A percentile compares a stretch with the other conserved stretches of the same genome.
phyloP scores from a whole-genome alignment of 2,113 vertebrate species.

The Glaucomys volans region DNA sequence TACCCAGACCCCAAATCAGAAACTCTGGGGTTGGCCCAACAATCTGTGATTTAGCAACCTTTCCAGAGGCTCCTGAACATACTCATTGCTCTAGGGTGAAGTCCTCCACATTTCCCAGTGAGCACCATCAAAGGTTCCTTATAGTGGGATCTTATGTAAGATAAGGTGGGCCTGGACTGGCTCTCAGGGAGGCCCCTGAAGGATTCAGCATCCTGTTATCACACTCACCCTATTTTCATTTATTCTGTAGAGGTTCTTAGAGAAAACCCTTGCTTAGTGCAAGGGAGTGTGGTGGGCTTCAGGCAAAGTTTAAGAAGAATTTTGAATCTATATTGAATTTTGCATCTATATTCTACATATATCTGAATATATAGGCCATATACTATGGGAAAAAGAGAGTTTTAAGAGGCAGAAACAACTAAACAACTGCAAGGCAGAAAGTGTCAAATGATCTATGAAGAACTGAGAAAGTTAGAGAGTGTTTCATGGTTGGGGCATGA shows the following conservation, averaged over 20 bases:
- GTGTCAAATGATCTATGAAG: not conserved
- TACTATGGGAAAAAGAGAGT: not conserved
- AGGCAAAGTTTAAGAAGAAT: not conserved
- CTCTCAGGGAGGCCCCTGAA: not conserved
- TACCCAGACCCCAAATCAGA: not conserved
- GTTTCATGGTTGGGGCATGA: not conserved
- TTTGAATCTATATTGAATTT: too few relatives aligned
- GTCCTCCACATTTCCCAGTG: not conserved
- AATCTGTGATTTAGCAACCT: not conserved
- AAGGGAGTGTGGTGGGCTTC: not conserved
- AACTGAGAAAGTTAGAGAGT: not conserved
- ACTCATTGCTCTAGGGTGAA: not conserved
- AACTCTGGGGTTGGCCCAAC: not conserved
- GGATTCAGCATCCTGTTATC: not conserved
- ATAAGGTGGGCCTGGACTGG: not conserved
- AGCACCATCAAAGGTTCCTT: not conserved
- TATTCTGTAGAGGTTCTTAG: not conserved
- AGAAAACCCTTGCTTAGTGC: not conserved
- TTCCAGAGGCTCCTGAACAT: not conserved
- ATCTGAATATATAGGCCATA: too few relatives aligned
- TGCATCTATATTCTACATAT: not conserved
- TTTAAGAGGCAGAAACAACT: not conserved
- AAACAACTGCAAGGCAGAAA: not conserved
- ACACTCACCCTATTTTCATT: not conserved
- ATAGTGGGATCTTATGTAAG: not conserved